phyloP scores from a whole-genome alignment of 2,797 vertebrate species.

The Pangasius sanitwongsei region DNA sequence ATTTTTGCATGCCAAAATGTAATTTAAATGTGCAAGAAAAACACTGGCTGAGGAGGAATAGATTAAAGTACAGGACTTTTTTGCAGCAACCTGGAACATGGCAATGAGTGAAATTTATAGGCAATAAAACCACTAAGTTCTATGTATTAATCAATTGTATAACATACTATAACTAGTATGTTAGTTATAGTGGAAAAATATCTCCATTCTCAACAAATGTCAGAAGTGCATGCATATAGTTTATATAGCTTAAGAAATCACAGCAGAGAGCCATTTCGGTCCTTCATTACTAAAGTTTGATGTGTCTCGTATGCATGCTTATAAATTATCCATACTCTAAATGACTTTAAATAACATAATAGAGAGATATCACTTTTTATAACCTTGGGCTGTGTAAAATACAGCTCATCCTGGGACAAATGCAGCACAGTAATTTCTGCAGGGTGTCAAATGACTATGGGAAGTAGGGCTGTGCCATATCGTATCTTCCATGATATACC shows the following conservation, averaged over 20 bases:
- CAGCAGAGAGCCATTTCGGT: neutral
- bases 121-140: constrained; percentile 22
- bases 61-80: neutral
- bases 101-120: constrained; percentile 24
- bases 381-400: neutral
- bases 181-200: constrained; percentile 51
- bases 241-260: constrained; percentile 9
- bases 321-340: neutral
- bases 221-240: neutral
- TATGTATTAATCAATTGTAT: constrained; percentile 1
- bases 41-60: neutral
- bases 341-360: neutral
- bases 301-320: neutral
- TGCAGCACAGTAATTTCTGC: neutral
- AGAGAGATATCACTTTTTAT: neutral
- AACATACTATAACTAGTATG: neutral
- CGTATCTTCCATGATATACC: too few relatives aligned
- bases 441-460: neutral
- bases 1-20: neutral
- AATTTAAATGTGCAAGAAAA: neutral
- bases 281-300: neutral
- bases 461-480: too few relatives aligned
- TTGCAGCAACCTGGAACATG: constrained; percentile 30
- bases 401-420: neutral
- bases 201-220: constrained; percentile 17